Conservation (phyloP, 1,140 invertebrate species). For the Lepidostoma basale region DNA sequence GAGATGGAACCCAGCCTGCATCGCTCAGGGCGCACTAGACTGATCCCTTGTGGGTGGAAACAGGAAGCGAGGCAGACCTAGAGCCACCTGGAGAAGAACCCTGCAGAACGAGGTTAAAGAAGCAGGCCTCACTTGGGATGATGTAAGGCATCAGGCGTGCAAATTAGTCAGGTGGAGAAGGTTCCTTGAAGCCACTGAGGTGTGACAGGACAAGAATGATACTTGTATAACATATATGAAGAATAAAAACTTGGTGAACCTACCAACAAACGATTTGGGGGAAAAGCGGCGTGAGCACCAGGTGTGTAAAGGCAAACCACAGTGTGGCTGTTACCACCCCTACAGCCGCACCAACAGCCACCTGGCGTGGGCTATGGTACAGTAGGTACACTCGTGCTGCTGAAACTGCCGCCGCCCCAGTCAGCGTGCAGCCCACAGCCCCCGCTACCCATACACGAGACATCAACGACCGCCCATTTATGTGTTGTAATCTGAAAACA, state of each 20-base stretch:
- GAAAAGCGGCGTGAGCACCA: constrained; percentile 83
- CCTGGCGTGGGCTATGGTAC: constrained; percentile 86
- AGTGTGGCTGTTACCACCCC: constrained; percentile 71
- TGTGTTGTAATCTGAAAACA: constrained; percentile 76
- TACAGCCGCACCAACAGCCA: constrained; percentile 75
- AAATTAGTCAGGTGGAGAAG: no score
- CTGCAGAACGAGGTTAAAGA: no score
- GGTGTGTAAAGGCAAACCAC: constrained; percentile 82
- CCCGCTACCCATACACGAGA: constrained; percentile 77
- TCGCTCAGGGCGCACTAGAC: no score
- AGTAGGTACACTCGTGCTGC: constrained; percentile 81
- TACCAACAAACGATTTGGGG: constrained; percentile 86
- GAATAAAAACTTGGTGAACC: constrained; percentile 51
- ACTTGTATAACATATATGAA: no score
- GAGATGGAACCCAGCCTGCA: no score
- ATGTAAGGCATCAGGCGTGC: no score
- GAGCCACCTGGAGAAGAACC: no score
- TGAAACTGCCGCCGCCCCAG: constrained; percentile 67
- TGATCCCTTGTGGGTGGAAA: no score
- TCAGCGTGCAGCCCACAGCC: constrained; percentile 67
- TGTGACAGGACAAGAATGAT: no score
- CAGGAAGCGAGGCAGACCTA: no score
- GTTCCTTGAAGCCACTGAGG: no score
- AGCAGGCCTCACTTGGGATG: no score
- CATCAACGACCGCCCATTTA: constrained; percentile 74